Evolutionary conservation across 2,113 vertebrate genomes (phyloP).

Genomic region (Anguilla japonica): DNA sequence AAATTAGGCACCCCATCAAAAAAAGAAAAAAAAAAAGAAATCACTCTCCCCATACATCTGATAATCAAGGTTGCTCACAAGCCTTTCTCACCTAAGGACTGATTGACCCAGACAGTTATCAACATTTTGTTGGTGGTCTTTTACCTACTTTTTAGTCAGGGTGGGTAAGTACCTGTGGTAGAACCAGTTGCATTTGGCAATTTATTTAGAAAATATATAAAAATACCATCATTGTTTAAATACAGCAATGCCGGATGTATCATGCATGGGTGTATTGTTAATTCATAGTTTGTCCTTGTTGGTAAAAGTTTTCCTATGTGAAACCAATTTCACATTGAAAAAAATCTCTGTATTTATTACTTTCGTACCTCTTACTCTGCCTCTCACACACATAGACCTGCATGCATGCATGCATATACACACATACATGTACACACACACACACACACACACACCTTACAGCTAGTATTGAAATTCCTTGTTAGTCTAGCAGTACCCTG

Average conservation of each 20-base stretch:
- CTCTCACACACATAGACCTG: not conserved
- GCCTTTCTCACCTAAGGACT: conserved; percentile 59
- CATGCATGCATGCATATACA: conserved; percentile 32
- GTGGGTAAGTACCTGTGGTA: not conserved
- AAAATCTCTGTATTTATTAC: too few relatives aligned
- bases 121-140: conserved; percentile 56
- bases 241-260: not conserved
- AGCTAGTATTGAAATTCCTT: conserved; percentile 71
- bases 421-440: conserved; percentile 45
- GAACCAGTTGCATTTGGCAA: not conserved
- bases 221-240: not conserved
- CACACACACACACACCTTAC: conserved; percentile 37
- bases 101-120: conserved; percentile 52
- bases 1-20: conserved; percentile 70
- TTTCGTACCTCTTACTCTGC: not conserved
- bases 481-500: conserved; percentile 75
- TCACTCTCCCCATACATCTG: conserved; percentile 38
- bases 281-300: not conserved
- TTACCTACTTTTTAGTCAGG: conserved; percentile 24
- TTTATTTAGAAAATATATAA: not conserved
- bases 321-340: not conserved
- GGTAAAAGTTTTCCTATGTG: not conserved
- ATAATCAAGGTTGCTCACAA: conserved; percentile 39
- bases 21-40: conserved; percentile 53
- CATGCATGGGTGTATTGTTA: not conserved